A percentile compares a stretch with the other conserved stretches of the same genome.
Conservation (phyloP, 2,113 vertebrate genomes). For the Etheostoma spectabile region DNA sequence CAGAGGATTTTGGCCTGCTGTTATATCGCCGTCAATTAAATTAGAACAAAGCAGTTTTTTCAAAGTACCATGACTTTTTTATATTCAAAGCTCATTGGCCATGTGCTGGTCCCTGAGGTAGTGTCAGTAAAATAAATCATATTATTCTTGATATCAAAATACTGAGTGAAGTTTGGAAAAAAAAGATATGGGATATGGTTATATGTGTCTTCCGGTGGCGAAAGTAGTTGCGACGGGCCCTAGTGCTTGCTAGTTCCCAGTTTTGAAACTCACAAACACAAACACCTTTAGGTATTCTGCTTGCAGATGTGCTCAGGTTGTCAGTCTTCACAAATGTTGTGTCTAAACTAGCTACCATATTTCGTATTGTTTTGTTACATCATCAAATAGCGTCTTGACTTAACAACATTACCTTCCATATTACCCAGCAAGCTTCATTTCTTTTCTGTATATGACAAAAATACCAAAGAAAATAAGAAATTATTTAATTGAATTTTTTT, state of each 20-base stretch:
- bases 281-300: background rate
- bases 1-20: too few relatives aligned
- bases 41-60: too few relatives aligned
- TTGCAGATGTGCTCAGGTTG: background rate
- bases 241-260: background rate
- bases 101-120: too few relatives aligned
- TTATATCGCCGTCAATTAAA: too few relatives aligned
- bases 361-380: background rate
- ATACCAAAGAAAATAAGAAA: too few relatives aligned
- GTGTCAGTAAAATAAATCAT: too few relatives aligned
- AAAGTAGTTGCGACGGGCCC: background rate
- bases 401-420: background rate
- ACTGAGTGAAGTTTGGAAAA: too few relatives aligned
- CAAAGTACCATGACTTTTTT: too few relatives aligned
- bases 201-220: background rate
- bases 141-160: too few relatives aligned
- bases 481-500: background rate
- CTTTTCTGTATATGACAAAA: too few relatives aligned
- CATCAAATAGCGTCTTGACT: background rate
- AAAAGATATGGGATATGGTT: background rate
- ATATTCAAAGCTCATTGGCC: too few relatives aligned
- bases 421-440: background rate
- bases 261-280: background rate
- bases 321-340: background rate
- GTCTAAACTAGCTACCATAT: background rate